Evolutionary conservation across 2,888 invertebrate genomes (phyloP).

Genomic region (Salticus scenicus): DNA sequence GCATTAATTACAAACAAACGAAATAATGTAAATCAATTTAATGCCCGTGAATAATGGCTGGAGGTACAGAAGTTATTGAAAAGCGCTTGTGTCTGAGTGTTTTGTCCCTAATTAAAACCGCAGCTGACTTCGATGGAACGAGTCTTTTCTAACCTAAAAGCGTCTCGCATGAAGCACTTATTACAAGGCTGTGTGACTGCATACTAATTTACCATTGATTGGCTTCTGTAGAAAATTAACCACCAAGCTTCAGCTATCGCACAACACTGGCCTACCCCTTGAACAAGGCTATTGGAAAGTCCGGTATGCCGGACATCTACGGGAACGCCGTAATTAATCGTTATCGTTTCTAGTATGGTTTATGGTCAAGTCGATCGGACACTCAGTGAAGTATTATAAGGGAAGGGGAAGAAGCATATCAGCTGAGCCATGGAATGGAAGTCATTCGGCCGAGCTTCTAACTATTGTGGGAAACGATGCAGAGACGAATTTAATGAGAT

Average conservation of each 20-base stretch:
- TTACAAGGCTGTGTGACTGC: slow-evolving; percentile 46
- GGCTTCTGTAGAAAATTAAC: slow-evolving; percentile 55
- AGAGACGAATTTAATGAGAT: background rate
- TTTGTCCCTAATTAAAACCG: slow-evolving; percentile 60
- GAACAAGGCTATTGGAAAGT: slow-evolving; percentile 24
- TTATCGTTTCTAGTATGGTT: slow-evolving; percentile 20
- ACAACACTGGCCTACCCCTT: slow-evolving; percentile 12
- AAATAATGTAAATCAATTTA: slow-evolving; percentile 65
- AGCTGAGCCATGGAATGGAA: background rate
- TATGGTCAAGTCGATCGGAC: background rate
- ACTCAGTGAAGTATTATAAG: background rate
- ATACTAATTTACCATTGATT: slow-evolving; percentile 66
- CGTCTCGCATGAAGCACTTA: slow-evolving; percentile 32
- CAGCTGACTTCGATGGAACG: slow-evolving; percentile 57
- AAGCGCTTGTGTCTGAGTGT: slow-evolving; percentile 32
- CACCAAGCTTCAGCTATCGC: slow-evolving; percentile 21
- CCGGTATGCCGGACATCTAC: slow-evolving; percentile 31
- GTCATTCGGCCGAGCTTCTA: background rate
- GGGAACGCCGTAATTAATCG: slow-evolving; percentile 40
- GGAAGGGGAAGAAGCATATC: background rate
- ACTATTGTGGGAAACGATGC: background rate
- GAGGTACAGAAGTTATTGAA: slow-evolving; percentile 46
- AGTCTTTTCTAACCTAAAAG: slow-evolving; percentile 37
- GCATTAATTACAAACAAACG: slow-evolving; percentile 66
- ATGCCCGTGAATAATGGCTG: slow-evolving; percentile 62